phyloP scores from a whole-genome alignment of 1,140 invertebrate genomes.

The Drosophila pseudoobscura region DNA sequence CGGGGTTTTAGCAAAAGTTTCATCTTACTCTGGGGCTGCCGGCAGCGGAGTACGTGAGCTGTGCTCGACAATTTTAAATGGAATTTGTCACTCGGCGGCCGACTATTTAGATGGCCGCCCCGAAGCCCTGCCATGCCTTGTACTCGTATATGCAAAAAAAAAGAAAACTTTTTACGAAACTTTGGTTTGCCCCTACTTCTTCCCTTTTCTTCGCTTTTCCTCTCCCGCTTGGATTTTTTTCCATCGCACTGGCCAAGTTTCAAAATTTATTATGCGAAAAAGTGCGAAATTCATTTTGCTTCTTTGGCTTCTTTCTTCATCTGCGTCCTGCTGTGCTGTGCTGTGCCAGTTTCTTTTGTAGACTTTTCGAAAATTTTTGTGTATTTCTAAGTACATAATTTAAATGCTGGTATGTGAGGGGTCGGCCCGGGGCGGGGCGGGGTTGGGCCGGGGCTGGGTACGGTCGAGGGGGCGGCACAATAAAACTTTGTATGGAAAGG shows the following conservation, averaged over 20 bases:
- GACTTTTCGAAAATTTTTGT: constrained; percentile 76
- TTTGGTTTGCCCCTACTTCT: constrained; percentile 57
- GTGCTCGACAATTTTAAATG: constrained; percentile 81
- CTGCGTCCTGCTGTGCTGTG: constrained; percentile 66
- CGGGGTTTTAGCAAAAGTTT: constrained; percentile 74
- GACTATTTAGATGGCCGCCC: constrained; percentile 27
- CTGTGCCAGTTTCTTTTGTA: constrained; percentile 77
- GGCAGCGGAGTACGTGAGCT: constrained; percentile 67
- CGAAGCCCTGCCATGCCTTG: not conserved
- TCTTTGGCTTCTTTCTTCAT: constrained; percentile 41
- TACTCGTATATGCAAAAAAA: constrained; percentile 77
- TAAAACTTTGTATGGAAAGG: constrained; percentile 77
- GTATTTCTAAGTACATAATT: constrained; percentile 83
- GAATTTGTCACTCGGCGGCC: constrained; percentile 79
- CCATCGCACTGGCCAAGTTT: constrained; percentile 73
- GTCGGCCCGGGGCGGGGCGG: not conserved
- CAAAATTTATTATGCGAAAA: constrained; percentile 83
- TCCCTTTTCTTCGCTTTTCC: constrained; percentile 19
- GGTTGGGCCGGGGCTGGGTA: too few relatives aligned
- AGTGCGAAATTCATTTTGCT: constrained; percentile 83
- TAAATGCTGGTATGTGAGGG: constrained; percentile 67
- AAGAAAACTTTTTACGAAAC: constrained; percentile 81
- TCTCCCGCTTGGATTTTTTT: constrained; percentile 41
- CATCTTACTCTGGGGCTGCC: constrained; percentile 68
- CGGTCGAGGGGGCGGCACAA: constrained; percentile 46